Evolutionary conservation across 2,888 invertebrate genomes (phyloP).

Genomic region (Onchidella celtica): DNA sequence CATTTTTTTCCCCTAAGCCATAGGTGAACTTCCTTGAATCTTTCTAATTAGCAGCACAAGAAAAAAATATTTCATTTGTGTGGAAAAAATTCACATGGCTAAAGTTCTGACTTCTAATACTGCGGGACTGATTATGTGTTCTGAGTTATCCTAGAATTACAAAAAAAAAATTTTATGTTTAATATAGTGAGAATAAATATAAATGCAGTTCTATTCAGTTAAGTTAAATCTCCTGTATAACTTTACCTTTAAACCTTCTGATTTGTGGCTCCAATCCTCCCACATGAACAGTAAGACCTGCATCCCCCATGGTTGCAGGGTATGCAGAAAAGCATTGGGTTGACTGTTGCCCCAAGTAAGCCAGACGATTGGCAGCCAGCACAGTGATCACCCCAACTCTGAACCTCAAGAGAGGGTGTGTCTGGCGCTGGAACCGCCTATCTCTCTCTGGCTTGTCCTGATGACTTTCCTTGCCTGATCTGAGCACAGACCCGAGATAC

Average conservation of each 20-base stretch:
- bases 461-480: conserved; percentile 51
- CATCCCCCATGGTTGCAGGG: conserved; percentile 65
- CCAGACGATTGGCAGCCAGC: conserved; percentile 75
- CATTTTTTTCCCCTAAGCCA: too few species aligned
- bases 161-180: too few species aligned
- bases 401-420: conserved; percentile 69
- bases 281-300: conserved; percentile 69
- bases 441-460: conserved; percentile 58
- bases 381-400: conserved; percentile 73
- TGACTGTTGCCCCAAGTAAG: conserved; percentile 59
- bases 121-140: too few species aligned
- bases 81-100: too few species aligned
- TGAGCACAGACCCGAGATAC: conserved; percentile 61
- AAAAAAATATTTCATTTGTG: too few species aligned
- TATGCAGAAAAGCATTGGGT: conserved; percentile 70
- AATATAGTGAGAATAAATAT: too few species aligned
- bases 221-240: too few species aligned
- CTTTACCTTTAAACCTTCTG: conserved; percentile 33
- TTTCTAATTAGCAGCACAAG: too few species aligned
- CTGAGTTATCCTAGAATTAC: too few species aligned
- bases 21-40: too few species aligned
- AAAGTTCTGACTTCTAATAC: too few species aligned
- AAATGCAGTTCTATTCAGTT: too few species aligned
- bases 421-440: conserved; percentile 54
- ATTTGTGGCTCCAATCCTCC: conserved; percentile 60